A percentile compares a stretch with the other conserved stretches of the same genome.
These are phyloP conservation scores for Cerceris ruficornis DNA, from an alignment of 2,888 invertebrate species.

Conservation along the genomic window DNA sequence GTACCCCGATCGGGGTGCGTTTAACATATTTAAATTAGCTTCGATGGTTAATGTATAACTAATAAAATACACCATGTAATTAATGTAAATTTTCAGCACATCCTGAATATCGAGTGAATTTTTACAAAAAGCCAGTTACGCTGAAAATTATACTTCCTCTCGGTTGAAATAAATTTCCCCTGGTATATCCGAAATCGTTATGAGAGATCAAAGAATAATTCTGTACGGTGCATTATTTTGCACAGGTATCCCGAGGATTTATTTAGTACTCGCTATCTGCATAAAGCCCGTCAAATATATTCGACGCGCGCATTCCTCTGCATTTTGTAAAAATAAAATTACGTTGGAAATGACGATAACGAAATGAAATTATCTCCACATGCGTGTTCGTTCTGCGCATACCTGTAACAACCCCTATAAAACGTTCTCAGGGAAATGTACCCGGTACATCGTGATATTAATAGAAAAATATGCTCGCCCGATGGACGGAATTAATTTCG, in stretches of 20 bases:
- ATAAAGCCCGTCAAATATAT: background rate
- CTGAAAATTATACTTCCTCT: background rate
- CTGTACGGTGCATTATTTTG: background rate
- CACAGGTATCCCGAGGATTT: background rate
- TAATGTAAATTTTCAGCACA: background rate
- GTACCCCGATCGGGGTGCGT: background rate
- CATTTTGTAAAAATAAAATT: background rate
- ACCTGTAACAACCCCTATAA: slow-evolving; percentile 2
- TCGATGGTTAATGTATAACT: background rate
- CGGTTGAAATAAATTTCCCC: background rate
- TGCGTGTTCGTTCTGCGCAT: too few relatives aligned
- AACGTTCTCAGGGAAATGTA: slow-evolving; percentile 32
- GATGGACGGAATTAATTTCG: slow-evolving; percentile 44
- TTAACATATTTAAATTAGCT: slow-evolving; percentile 5
- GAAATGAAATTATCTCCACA: too few relatives aligned
- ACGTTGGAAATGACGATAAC: background rate
- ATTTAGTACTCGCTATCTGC: background rate
- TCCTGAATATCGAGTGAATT: background rate
- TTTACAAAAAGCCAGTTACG: background rate
- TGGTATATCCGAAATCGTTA: background rate
- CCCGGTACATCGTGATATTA: background rate
- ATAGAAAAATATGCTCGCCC: slow-evolving; percentile 21
- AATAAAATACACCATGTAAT: background rate
- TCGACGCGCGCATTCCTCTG: background rate
- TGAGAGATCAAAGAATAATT: background rate